A percentile compares a stretch with the other conserved stretches of the same genome.
Evolutionary conservation across 1,140 invertebrate genomes (phyloP).

Genomic region (Artemia franciscana): DNA sequence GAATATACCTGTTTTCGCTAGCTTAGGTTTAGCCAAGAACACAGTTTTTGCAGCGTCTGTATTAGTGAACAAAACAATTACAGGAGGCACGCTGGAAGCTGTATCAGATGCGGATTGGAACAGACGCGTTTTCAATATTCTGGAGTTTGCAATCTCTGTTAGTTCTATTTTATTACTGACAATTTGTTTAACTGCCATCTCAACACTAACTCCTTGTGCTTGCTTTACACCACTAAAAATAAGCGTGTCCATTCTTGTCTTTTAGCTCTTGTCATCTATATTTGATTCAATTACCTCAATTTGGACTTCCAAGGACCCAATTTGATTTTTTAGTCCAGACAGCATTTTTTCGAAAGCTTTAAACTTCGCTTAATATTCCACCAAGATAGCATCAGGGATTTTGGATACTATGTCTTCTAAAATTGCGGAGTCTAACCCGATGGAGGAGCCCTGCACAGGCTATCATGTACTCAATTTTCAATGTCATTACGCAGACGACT

Average conservation of each 20-base stretch:
- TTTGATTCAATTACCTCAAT: not conserved
- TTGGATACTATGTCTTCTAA: not conserved
- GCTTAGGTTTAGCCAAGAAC: not conserved
- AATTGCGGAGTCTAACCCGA: not conserved
- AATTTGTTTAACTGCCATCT: not conserved
- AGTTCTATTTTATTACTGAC: not conserved
- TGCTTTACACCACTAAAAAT: not conserved
- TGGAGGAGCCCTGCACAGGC: not conserved
- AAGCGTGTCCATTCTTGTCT: too few relatives aligned
- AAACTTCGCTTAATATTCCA: not conserved
- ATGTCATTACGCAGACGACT: not conserved
- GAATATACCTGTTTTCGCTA: not conserved
- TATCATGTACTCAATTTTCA: not conserved
- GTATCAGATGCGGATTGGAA: not conserved
- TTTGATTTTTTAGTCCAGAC: not conserved
- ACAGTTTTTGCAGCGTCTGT: not conserved
- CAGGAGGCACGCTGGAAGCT: not conserved
- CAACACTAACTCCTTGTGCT: not conserved
- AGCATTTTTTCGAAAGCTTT: not conserved
- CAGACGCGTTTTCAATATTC: not conserved
- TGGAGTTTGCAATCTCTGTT: not conserved
- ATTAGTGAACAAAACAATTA: not conserved
- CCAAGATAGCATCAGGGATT: not conserved
- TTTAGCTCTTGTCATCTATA: not conserved
- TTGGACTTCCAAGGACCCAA: not conserved